A percentile compares a stretch with the other conserved stretches of the same genome.
Evolutionary conservation across 2,888 invertebrate species (phyloP).

Genomic region (Hylaea fasciaria): DNA sequence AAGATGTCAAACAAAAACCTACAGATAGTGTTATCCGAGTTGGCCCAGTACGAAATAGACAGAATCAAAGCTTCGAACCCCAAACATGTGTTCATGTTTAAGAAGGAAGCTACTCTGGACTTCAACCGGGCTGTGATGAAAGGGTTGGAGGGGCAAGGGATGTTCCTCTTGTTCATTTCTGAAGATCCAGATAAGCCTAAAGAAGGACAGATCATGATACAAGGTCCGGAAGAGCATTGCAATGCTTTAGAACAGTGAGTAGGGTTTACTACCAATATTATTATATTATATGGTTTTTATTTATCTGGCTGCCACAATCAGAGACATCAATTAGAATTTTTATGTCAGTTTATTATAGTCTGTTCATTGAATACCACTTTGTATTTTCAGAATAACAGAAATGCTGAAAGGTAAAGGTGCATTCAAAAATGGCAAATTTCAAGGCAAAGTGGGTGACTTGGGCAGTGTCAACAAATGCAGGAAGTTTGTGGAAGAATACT

Average conservation of each 20-base stretch:
- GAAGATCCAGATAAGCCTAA: conserved; percentile 87
- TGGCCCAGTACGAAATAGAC: conserved; percentile 88
- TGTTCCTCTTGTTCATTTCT: conserved; percentile 88
- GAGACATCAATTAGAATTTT: too few relatives aligned
- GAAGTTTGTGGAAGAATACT: conserved; percentile 85
- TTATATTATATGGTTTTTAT: too few relatives aligned
- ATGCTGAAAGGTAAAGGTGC: conserved; percentile 91
- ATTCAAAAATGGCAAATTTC: conserved; percentile 88
- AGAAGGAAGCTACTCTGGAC: conserved; percentile 91
- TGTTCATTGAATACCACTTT: background rate
- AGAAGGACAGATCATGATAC: conserved; percentile 84
- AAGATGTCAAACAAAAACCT: conserved; percentile 87
- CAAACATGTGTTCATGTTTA: conserved; percentile 85
- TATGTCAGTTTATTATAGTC: too few relatives aligned
- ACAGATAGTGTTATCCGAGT: conserved; percentile 87
- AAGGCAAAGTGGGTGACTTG: conserved; percentile 90
- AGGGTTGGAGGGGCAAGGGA: conserved; percentile 83
- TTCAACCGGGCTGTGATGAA: conserved; percentile 89
- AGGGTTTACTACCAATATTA: conserved; percentile 3
- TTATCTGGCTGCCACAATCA: too few relatives aligned
- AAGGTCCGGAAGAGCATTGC: conserved; percentile 83
- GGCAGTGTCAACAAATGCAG: conserved; percentile 87
- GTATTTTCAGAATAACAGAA: conserved; percentile 85
- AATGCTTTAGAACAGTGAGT: conserved; percentile 86
- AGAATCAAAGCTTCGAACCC: conserved; percentile 82